phyloP scores from a whole-genome alignment of 2,797 vertebrate genomes.

The Masticophis lateralis region DNA sequence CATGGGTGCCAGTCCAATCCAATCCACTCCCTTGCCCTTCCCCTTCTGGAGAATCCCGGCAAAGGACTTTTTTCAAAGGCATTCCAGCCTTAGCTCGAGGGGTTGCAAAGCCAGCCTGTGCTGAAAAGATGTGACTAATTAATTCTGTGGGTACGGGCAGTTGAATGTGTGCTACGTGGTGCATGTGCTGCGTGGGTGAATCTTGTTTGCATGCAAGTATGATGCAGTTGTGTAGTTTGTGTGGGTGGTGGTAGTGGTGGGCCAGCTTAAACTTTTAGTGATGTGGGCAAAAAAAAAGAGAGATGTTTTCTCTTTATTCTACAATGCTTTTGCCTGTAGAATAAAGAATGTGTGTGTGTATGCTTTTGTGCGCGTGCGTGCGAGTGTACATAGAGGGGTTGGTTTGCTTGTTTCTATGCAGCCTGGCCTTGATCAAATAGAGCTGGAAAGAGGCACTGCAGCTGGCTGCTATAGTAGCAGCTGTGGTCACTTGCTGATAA shows the following conservation, averaged over 20 bases:
- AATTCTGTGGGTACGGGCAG: not conserved
- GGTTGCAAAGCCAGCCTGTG: not conserved
- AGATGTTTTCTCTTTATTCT: not conserved
- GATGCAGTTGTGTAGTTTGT: not conserved
- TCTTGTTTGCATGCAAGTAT: not conserved
- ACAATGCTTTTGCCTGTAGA: conserved; percentile 9
- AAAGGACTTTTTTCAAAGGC: conserved; percentile 7
- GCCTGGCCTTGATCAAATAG: not conserved
- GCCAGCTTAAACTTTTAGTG: not conserved
- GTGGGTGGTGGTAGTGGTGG: not conserved
- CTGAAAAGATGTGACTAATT: accelerated
- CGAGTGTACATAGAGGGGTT: not conserved
- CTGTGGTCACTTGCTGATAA: conserved; percentile 31
- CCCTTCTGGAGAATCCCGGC: not conserved
- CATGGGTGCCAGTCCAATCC: not conserved
- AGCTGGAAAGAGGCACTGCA: conserved; percentile 34
- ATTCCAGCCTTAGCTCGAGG: not conserved
- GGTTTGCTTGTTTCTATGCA: not conserved
- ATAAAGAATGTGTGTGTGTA: not conserved
- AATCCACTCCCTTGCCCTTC: not conserved
- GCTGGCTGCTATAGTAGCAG: conserved; percentile 17
- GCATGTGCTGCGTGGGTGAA: conserved; percentile 6
- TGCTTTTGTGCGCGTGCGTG: not conserved
- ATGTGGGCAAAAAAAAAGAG: not conserved
- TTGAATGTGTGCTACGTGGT: not conserved